Conservation (phyloP, 2,797 vertebrate genomes). For the Nyctibius grandis region DNA sequence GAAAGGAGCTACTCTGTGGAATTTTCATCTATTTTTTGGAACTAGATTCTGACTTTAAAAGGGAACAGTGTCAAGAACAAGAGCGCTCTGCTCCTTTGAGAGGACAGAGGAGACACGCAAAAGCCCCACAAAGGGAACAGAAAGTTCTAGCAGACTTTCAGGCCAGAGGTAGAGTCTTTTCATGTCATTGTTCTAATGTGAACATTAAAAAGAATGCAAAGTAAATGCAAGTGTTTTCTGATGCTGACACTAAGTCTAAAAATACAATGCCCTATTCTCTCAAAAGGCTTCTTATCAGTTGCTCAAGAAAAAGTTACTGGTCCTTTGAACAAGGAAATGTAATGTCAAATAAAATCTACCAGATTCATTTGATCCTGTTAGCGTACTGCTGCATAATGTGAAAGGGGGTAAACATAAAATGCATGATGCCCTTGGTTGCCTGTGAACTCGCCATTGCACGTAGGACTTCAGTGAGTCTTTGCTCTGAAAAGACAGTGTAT, state of each 20-base stretch:
- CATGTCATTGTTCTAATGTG: background rate
- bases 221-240: conserved; percentile 3
- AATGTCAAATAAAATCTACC: background rate
- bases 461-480: background rate
- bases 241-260: background rate
- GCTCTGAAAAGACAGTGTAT: background rate
- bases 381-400: background rate
- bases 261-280: background rate
- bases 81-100: background rate
- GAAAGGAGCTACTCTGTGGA: background rate
- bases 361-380: background rate
- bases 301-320: background rate
- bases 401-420: background rate
- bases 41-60: background rate
- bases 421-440: fast-evolving
- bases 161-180: background rate
- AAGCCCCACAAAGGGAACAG: background rate
- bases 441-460: background rate
- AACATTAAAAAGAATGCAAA: conserved; percentile 2
- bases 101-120: background rate
- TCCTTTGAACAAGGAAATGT: background rate
- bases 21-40: background rate
- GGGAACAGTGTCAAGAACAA: background rate
- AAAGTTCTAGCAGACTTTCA: conserved; percentile 2
- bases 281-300: background rate